Evolutionary conservation across 2,113 vertebrate species (phyloP).

Genomic region (Chinchilla lanigera): DNA sequence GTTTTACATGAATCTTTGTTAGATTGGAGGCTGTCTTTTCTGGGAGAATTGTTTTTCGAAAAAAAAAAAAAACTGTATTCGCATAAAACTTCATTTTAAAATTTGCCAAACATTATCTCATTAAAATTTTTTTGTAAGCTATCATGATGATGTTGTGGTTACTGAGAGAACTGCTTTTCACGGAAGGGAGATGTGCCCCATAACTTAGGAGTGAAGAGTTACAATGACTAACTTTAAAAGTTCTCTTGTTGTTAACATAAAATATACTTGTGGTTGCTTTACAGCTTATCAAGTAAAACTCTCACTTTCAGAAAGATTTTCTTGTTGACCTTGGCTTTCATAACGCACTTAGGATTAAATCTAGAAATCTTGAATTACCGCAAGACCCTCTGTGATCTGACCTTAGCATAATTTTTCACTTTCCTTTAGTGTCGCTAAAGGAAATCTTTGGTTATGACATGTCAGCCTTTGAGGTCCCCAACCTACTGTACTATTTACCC

Average conservation of each 20-base stretch:
- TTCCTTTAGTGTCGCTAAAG: neutral
- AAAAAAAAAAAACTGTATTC: neutral
- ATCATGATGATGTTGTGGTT: neutral
- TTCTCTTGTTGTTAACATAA: conserved; percentile 10
- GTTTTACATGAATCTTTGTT: neutral
- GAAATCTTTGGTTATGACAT: neutral
- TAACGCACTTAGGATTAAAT: neutral
- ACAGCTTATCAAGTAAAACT: conserved; percentile 15
- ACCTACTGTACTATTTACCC: neutral
- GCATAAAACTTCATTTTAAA: neutral
- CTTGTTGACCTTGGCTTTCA: conserved; percentile 30
- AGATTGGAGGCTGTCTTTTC: neutral
- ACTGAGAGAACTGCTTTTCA: neutral
- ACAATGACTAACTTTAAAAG: neutral
- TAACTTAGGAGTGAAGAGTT: neutral
- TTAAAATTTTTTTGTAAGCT: neutral
- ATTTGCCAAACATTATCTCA: neutral
- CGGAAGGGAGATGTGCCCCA: neutral
- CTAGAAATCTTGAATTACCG: neutral
- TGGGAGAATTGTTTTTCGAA: neutral
- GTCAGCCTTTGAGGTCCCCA: neutral
- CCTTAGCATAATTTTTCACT: neutral
- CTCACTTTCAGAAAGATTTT: neutral
- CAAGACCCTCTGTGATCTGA: neutral
- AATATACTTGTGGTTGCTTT: neutral